phyloP scores from a whole-genome alignment of 2,113 vertebrate genomes.

The Rhineura floridana region DNA sequence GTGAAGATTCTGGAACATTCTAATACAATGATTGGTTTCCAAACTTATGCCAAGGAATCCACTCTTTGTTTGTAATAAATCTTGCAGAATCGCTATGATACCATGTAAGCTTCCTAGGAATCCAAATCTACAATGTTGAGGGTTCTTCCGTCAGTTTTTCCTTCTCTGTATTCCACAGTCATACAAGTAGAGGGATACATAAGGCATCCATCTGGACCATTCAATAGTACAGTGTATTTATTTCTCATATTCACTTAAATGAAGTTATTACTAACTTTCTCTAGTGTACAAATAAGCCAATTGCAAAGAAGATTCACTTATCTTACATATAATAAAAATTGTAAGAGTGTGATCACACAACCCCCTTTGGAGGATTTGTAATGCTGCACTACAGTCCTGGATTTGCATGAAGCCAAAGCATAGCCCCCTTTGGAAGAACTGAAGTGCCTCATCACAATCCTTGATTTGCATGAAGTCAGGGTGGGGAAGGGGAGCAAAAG shows the following conservation, averaged over 20 bases:
- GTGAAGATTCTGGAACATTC: background rate
- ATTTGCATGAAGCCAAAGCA: no score
- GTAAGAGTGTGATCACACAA: no score
- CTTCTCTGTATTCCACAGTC: background rate
- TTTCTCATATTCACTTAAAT: background rate
- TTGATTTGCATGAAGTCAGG: no score
- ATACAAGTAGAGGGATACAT: background rate
- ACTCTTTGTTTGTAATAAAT: background rate
- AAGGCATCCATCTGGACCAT: background rate
- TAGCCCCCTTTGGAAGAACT: no score
- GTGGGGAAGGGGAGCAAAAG: no score
- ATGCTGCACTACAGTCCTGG: no score
- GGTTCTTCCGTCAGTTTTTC: background rate
- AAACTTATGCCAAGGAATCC: background rate
- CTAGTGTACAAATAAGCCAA: background rate
- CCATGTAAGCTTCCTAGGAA: background rate
- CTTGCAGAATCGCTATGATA: background rate
- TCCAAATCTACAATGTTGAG: background rate
- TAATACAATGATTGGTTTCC: background rate
- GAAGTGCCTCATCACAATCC: no score
- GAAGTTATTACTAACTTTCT: background rate
- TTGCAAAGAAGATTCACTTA: background rate
- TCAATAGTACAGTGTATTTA: background rate
- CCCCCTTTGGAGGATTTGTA: no score
- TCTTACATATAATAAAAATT: background rate